These are phyloP conservation scores for Helleia helle DNA, from an alignment of 2,888 invertebrate species.

Conservation along the genomic window DNA sequence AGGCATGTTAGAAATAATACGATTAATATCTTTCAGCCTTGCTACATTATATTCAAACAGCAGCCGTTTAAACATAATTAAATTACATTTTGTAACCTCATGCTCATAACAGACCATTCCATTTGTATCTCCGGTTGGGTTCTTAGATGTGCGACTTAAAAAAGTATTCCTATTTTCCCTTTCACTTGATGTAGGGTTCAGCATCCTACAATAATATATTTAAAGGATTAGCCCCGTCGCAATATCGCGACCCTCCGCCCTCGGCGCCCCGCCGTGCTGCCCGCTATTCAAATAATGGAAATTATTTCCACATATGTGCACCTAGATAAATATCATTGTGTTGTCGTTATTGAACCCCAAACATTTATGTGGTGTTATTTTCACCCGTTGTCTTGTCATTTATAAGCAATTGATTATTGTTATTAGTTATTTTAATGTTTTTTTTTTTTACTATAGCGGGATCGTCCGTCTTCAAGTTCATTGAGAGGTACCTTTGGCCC, in stretches of 20 bases:
- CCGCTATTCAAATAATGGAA: constrained; percentile 71
- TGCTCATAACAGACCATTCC: too few relatives aligned
- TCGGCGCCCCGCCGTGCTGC: constrained; percentile 33
- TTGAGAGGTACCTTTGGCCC: too few relatives aligned
- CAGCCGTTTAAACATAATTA: too few relatives aligned
- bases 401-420: neutral
- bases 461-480: neutral
- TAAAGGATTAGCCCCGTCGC: constrained; percentile 71
- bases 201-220: constrained; percentile 70
- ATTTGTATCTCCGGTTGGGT: too few relatives aligned
- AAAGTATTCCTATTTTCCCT: constrained; percentile 27
- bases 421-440: neutral
- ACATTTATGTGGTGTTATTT: constrained; percentile 53
- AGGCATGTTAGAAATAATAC: too few relatives aligned
- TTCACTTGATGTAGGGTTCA: constrained; percentile 46
- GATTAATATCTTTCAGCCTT: too few relatives aligned
- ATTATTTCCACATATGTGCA: constrained; percentile 73
- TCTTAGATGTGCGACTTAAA: neutral
- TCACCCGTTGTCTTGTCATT: constrained; percentile 38
- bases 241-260: constrained; percentile 63
- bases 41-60: neutral
- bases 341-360: constrained; percentile 61
- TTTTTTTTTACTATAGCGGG: neutral
- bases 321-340: constrained; percentile 69
- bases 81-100: too few relatives aligned